Base-by-base conservation (phyloP, 64 coral and sea anemone genomes). In the Montipora cactus region DNA sequence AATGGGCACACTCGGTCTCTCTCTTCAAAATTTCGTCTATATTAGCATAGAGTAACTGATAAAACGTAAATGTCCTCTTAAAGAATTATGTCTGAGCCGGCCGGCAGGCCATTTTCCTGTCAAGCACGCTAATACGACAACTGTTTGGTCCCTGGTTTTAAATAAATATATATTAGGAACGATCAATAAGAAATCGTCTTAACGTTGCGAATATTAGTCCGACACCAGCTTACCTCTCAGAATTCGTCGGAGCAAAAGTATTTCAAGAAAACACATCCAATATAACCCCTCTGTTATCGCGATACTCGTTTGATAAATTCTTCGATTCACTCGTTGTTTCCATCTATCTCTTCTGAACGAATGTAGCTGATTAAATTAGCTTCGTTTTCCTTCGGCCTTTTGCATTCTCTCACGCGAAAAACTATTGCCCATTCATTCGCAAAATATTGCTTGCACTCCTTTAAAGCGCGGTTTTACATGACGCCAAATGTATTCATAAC, bases 231-330 rank as follows among this genome's bases (percentile, higher is more conserved):
- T 72, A 86, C 82, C 82, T 86, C 64, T 70, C 10, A 86, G 44
- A 25, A 86, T 49, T 21, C 82, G 82, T 2, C 82, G 62, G 62
- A 86, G 82, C 46, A 86, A 71, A 50, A 86, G 66, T 72, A 86
- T 86, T 86, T 86, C 82, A 71, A 86, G 82, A 50, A 86, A 48
- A 86, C 82, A 86, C 82, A 86, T 86, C 19, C 82, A 86, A 86
- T 86, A 86, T 86, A 71, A 44, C 19, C 19, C 46, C 20, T n/a
- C 46, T 72, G 82, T 50, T 13, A 14, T 72, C 18, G 82, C n/a
- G 71, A 72, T 86, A 86, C 49, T 71, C 66, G 13, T 66, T 1
- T 47, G 10, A 50, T 19, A 4, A 12, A 21, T 13, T 49, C 18
- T 49, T 86, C 19, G 82, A 49, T n/a, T 86, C 12, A 44, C 0